Evolutionary conservation across 2,797 vertebrate genomes (phyloP), one percentile per base, ranked within the genome.

Genomic region (Macroramphosus scolopax): DNA sequence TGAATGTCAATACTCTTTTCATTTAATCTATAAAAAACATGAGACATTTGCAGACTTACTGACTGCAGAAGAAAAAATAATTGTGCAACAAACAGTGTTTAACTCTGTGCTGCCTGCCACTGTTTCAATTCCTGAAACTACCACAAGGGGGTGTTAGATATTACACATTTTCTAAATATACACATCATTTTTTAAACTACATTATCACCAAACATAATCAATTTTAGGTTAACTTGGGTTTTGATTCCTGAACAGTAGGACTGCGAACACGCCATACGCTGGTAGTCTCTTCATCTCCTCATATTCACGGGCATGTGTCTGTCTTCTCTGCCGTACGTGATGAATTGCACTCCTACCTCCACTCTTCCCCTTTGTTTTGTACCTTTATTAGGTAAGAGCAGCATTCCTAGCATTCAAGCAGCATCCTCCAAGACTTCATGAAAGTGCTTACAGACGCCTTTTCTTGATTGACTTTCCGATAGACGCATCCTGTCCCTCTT

Each of bases 371-470:
- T 59, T 74, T 75, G 70, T 81, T 77, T 70, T 66, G 30, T 16
- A 70, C 60, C 34, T 81, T 73, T 62, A 67, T 63, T 41, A 53
- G 59, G 55, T 63, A 42, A 64, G 35, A 14, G 41, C 67, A 6
- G 54, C 81, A 88, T 88, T 86, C 86, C 71, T 54, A 14, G 67
- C 82, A 86, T 79, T 77, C 79, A 60, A 16, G 53, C 59, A 8
- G 29, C 54, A 69, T 82, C 81, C 82, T 75, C 34, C 15, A 49
- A 64, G 46, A 52, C 67, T 75, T 62, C 49, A 53, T 71, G 68
- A 73, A 82, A 70, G 75, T 48, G 42, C 68, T 59, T 49, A 50
- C 57, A 13, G 76, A 78, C 34, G 63, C 61, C 75, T 72, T 64
- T 46, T 63, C 58, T 63, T 80, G 81, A 82, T 78, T 78, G 72